phyloP scores from a whole-genome alignment of 2,113 vertebrate genomes.

The Pseudopipra pipra region DNA sequence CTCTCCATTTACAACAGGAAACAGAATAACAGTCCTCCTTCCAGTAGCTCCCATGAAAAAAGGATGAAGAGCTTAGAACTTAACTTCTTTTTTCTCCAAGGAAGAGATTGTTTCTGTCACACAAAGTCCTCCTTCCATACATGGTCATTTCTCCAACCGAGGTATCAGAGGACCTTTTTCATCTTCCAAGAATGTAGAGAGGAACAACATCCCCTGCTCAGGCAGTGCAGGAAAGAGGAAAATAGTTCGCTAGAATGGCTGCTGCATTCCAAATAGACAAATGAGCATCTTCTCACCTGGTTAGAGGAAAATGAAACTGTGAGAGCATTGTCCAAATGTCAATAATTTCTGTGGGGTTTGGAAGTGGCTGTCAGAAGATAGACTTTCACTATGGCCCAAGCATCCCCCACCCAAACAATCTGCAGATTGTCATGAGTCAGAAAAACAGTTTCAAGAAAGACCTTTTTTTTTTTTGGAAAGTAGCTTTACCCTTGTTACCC shows the following conservation, averaged over 20 bases:
- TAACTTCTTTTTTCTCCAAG: not conserved
- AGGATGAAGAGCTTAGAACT: not conserved
- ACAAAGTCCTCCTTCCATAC: not conserved
- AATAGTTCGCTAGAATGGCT: not conserved
- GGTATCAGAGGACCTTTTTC: not conserved
- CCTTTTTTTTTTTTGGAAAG: not conserved
- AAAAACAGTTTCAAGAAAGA: not conserved
- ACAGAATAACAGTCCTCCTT: not conserved
- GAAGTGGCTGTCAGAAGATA: not conserved
- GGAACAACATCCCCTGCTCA: not conserved
- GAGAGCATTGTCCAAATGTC: not conserved
- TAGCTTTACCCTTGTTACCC: not conserved
- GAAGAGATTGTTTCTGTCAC: not conserved
- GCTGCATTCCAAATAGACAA: not conserved
- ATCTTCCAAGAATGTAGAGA: not conserved
- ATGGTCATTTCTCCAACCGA: not conserved
- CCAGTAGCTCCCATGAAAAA: not conserved
- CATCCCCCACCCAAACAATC: not conserved
- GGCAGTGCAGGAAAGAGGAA: not conserved
- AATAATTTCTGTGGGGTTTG: not conserved
- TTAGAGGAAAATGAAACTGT: not conserved
- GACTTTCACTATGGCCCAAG: not conserved
- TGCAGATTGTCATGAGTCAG: not conserved
- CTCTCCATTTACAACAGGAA: not conserved
- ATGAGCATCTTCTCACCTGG: not conserved